Percentiles rank a stretch among this genome's conserved stretches.
phyloP scores from a whole-genome alignment of 2,113 vertebrate species.

The Macrotis lagotis region DNA sequence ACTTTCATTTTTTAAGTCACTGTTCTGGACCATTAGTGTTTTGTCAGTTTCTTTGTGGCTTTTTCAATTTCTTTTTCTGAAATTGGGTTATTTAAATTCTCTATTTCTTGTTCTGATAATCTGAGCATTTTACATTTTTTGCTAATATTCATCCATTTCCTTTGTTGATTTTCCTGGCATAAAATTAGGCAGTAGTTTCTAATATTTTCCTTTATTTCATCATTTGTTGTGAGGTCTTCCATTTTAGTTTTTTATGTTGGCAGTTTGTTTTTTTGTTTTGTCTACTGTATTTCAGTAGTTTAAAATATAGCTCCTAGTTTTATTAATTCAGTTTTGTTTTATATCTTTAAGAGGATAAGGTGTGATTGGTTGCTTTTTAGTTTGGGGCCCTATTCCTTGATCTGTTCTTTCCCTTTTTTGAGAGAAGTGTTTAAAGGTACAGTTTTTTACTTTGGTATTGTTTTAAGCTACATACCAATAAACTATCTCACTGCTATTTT shows the following conservation, averaged over 20 bases:
- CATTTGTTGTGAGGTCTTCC: not conserved
- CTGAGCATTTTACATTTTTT: not conserved
- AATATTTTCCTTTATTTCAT: not conserved
- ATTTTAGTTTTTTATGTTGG: not conserved
- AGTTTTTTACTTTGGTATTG: not conserved
- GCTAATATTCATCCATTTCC: not conserved
- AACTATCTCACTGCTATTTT: not conserved
- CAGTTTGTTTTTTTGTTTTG: not conserved
- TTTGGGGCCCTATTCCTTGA: not conserved
- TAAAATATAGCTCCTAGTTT: not conserved
- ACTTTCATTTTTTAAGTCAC: not conserved
- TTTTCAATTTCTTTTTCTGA: not conserved
- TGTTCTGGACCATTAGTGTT: not conserved
- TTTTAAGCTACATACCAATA: not conserved
- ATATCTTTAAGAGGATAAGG: not conserved
- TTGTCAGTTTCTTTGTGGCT: not conserved
- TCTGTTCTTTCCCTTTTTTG: not conserved
- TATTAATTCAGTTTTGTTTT: not conserved
- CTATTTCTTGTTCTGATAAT: not conserved
- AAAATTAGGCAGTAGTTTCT: not conserved
- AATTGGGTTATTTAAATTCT: not conserved
- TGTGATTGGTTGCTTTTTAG: not conserved
- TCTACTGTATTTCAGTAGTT: not conserved
- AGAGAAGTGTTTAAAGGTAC: not conserved
- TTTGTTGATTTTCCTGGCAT: not conserved